These are phyloP conservation scores for Coenonympha arcania DNA, from an alignment of 2,888 invertebrate species.

Conservation along the genomic window DNA sequence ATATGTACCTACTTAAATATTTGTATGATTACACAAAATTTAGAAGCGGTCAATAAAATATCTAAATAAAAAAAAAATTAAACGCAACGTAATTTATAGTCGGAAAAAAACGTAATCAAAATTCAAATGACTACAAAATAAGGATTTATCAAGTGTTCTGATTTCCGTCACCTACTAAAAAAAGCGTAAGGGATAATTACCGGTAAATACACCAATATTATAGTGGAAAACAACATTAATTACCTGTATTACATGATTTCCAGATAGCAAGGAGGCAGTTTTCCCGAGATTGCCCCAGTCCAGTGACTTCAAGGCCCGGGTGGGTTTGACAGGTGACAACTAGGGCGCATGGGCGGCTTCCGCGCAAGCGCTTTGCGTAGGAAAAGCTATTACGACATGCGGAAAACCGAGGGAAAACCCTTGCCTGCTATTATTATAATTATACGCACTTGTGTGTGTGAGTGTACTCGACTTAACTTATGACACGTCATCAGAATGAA, in stretches of 20 bases:
- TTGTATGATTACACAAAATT: too few relatives aligned
- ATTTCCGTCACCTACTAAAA: too few relatives aligned
- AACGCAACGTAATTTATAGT: too few relatives aligned
- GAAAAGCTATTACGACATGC: background rate
- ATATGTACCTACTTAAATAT: too few relatives aligned
- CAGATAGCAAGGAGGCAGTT: slow-evolving; percentile 33
- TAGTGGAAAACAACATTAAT: slow-evolving; percentile 13
- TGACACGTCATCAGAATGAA: background rate
- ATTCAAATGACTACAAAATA: too few relatives aligned
- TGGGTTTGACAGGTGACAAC: slow-evolving; percentile 60
- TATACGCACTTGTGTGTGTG: background rate
- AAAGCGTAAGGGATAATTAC: background rate
- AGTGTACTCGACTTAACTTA: background rate
- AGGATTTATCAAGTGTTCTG: too few relatives aligned
- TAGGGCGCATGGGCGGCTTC: slow-evolving; percentile 38
- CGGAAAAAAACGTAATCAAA: too few relatives aligned
- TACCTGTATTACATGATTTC: slow-evolving; percentile 53
- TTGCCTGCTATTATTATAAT: background rate
- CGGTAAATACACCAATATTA: background rate
- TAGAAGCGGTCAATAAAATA: too few relatives aligned
- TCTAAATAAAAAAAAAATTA: too few relatives aligned
- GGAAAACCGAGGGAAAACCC: slow-evolving; percentile 25
- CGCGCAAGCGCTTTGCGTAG: slow-evolving; percentile 44
- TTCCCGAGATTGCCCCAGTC: slow-evolving; percentile 35
- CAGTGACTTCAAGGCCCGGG: slow-evolving; percentile 53